Base-by-base conservation (phyloP, 2,888 invertebrate genomes). In the Penaeus monodon region DNA sequence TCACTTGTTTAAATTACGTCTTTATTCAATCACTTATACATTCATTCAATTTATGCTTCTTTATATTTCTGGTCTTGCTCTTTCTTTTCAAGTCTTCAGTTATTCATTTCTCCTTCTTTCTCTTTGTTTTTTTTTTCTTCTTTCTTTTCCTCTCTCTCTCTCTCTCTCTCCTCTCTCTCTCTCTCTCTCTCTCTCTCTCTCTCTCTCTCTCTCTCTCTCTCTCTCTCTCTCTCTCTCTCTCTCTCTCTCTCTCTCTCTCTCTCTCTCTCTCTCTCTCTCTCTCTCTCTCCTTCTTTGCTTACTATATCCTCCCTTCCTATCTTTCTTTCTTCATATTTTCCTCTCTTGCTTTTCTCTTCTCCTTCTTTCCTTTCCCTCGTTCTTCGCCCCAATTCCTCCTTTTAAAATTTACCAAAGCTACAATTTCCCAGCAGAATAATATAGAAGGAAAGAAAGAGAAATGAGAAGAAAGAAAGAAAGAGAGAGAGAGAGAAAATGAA, bases 191-290 rank as follows among this genome's bases (percentile, higher is more conserved):
- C n/a, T 77, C 38, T 77, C 77, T 77, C 49, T 77, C 24, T 77
- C 44, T 77, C 38, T 38, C 49, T 77, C 24, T 77, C 33, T 44
- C 24, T 77, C 44, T 38, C 77, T 24, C 70, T 68, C n/a, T 68
- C 70, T 68, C 70, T 68, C n/a, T 68, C n/a, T 68, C 70, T 68
- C 70, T 68, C 70, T 17, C 68, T 68, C 68, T 68, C 68, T 68
- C 68, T 68, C 68, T 68, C 68, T 68, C 68, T 68, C 68, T 68
- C 68, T 68, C 68, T 68, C 68, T 68, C 68, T 68, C 68, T 68
- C 68, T 68, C 68, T 68, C 68, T 68, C 68, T 68, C 68, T 68
- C 68, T 68, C 68, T 68, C 68, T 68, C 68, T 12, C 68, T 68
- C 68, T 68, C 68, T 29, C 68, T 29, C 27, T 27, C 8, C 10